phyloP scores from a whole-genome alignment of 2,113 vertebrate species.

The Mesoclemmys tuberculata region DNA sequence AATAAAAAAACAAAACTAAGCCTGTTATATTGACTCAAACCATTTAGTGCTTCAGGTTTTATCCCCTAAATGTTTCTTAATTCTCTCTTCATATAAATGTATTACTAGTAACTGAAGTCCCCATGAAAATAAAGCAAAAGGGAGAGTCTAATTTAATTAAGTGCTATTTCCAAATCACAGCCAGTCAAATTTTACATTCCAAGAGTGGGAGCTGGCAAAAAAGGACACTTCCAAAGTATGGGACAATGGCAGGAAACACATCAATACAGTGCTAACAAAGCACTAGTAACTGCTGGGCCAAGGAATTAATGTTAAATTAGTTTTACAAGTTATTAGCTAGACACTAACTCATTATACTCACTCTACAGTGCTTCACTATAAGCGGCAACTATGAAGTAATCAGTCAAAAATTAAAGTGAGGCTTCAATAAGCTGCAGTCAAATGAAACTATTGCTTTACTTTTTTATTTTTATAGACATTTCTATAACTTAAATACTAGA shows the following conservation, averaged over 20 bases:
- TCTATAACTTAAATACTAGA: neutral
- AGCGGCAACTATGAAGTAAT: neutral
- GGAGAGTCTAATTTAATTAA: neutral
- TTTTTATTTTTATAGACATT: neutral
- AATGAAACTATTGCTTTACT: neutral
- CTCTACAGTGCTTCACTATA: neutral
- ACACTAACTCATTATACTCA: neutral
- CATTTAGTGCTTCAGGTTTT: neutral
- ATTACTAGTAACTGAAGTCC: neutral
- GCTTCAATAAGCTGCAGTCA: neutral
- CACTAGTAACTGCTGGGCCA: neutral
- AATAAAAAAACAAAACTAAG: neutral
- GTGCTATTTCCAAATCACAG: neutral
- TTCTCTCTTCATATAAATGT: neutral
- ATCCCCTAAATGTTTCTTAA: neutral
- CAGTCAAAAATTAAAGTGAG: neutral
- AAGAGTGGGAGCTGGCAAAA: neutral
- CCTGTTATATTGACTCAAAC: neutral
- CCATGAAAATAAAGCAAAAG: neutral
- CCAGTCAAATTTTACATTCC: neutral
- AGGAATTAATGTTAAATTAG: constrained; percentile 3
- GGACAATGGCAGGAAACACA: constrained; percentile 19
- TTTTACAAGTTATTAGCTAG: constrained; percentile 6
- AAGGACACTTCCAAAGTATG: constrained; percentile 1
- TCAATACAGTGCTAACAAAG: neutral